Base-by-base conservation (phyloP, 2,888 invertebrate genomes). In the Xestoiulus laeticollis region DNA sequence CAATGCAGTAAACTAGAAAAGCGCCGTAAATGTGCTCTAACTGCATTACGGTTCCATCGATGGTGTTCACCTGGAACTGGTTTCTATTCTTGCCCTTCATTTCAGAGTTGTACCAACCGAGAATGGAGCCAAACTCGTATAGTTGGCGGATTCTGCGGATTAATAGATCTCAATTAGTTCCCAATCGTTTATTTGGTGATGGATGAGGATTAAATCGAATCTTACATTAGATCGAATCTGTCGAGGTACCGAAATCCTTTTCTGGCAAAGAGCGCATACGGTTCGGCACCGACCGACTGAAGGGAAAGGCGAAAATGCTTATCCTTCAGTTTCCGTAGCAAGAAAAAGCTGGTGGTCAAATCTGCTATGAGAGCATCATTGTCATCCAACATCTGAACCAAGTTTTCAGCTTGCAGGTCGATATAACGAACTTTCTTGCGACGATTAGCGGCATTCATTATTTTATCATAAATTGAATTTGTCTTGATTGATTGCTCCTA, bases 381-480 rank as follows among this genome's bases (percentile, higher is more conserved):
- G 3, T 84, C 84, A 4, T 22, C n/a, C 84, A 84, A 32, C 4
- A 84, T 10, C 6, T 68, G 68, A 2, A 12, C 26, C 22, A 68
- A 26, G 26, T 68, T 68, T 26, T 22, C 68, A 68, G 68, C 68
- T 1, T 22, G 68, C 22, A 68, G 12, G 12, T 68, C 26, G 68
- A 68, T 6, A 26, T 68, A 84, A 32, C 14, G 30, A 19, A 84
- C n/a, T 84, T 33, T 43, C 6, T 14, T 84, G 33, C 84, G 33
- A 5, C 43, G 33, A 8, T 84, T 30, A 12, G 84, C 84, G 5
- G 19, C n/a, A 8, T 8, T n/a, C 19, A 38, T 10, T 38, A 84
- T 84, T 84, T 84, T 84, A 5, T 1, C 84, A 43, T 84, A 84
- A 32, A 84, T 84, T 0, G 84, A 84, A 22, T 68, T 68, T 84